phyloP scores from a whole-genome alignment of 2,113 vertebrate genomes.

The Xenopus laevis region DNA sequence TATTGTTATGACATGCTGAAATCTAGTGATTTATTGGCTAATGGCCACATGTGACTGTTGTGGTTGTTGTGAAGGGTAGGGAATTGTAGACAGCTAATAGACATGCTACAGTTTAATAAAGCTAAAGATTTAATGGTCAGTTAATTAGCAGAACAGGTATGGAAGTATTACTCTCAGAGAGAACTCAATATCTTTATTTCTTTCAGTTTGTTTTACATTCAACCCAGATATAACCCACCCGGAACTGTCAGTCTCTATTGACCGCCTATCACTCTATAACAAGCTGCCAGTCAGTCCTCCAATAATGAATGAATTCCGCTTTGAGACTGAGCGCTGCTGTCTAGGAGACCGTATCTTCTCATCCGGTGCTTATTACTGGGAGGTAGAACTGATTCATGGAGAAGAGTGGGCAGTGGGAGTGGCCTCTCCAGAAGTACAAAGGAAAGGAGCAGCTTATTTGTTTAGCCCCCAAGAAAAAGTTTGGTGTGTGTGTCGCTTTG shows the following conservation, averaged over 20 bases:
- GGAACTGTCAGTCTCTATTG: conserved; percentile 9
- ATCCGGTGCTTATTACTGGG: conserved; percentile 26
- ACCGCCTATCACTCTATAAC: conserved; percentile 9
- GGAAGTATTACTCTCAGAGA: too few species aligned
- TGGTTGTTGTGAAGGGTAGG: too few species aligned
- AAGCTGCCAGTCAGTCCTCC: background rate
- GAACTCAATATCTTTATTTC: too few species aligned
- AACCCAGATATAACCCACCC: conserved; percentile 10
- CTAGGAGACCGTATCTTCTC: conserved; percentile 12
- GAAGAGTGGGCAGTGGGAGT: conserved; percentile 35
- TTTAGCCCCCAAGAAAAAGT: conserved; percentile 28
- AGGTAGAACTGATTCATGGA: conserved; percentile 13
- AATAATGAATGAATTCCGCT: background rate
- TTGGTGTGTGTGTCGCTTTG: conserved; percentile 31
- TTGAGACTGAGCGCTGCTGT: conserved; percentile 37
- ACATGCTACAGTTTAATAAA: too few species aligned
- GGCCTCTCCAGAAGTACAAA: conserved; percentile 19
- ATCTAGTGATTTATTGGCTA: too few species aligned
- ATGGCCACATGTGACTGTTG: too few species aligned
- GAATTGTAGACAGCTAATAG: too few species aligned
- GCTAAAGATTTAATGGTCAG: too few species aligned
- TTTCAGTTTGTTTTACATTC: background rate
- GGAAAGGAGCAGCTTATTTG: conserved; percentile 19
- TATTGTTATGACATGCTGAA: too few species aligned
- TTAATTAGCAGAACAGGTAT: too few species aligned